Evolutionary conservation across 2,113 vertebrate species (phyloP), one percentile per base, ranked within the genome.

Genomic region (Caretta caretta): DNA sequence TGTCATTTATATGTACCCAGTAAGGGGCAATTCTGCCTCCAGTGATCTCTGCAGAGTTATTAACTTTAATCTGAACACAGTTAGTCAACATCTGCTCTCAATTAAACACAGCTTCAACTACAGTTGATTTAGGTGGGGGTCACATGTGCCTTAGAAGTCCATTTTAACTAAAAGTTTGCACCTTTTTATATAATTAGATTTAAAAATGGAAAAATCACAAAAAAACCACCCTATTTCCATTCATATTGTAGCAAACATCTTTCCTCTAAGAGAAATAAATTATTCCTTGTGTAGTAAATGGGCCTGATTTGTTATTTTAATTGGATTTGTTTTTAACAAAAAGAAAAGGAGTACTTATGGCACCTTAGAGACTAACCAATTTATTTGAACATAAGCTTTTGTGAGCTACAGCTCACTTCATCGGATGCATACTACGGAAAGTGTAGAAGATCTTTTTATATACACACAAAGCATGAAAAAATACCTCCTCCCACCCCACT

Each of bases 271-370:
- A 86, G 87, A 93, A 80, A 94, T 1, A 38, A 62, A 25, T 90
- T 88, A 53, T 46, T 87, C 91, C 78, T 93, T 46, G 81, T 89
- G 12, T 38, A 83, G 84, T 76, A 90, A 92, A 94, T 46, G 0
- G 0, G 80, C n/a, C n/a, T 85, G 81, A 42, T 97, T 83, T 83
- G 84, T 92, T 94, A 81, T 91, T 93, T 90, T 69, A 96, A 96
- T 95, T 35, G 92, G 42, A 83, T 91, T 93, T 85, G 48, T 88
- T 94, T 57, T 93, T 96, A 88, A 72, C 82, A 56, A 49, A 59
- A 42, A 42, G 38, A 42, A 42, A 42, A 42, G 38, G 38, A 42
- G 38, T 42, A 42, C 38, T 42, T 42, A 42, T 42, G 38, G 38
- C 4, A 42, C 38, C 38, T 42, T 42, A 42, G 38, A 4, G 38